Evolutionary conservation across 2,797 vertebrate species (phyloP).

Genomic region (Fratercula arctica): DNA sequence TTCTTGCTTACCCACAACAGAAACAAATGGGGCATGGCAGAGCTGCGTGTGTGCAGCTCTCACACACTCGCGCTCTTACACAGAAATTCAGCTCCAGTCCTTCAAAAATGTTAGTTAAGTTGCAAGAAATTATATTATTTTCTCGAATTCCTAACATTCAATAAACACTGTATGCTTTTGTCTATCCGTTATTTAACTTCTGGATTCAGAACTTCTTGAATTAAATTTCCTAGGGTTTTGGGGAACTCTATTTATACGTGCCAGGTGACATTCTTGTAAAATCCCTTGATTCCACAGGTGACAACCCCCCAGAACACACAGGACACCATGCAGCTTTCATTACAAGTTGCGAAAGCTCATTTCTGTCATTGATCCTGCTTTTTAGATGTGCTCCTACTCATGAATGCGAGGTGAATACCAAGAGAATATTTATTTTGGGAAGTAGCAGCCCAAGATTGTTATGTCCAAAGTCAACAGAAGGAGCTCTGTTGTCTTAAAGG

Average conservation of each 20-base stretch:
- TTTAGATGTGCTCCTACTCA: background rate
- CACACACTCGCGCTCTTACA: background rate
- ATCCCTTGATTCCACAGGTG: background rate
- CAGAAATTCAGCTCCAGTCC: background rate
- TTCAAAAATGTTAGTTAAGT: background rate
- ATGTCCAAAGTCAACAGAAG: background rate
- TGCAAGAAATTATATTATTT: background rate
- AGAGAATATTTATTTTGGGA: background rate
- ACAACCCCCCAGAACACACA: background rate
- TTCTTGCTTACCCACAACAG: constrained; percentile 43
- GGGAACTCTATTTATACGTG: background rate
- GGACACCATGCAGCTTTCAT: background rate
- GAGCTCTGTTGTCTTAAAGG: background rate
- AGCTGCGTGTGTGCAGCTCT: background rate
- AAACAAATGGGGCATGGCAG: constrained; percentile 54
- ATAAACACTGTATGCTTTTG: background rate
- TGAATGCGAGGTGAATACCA: background rate
- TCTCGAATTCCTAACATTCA: background rate
- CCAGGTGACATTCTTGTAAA: background rate
- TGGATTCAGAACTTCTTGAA: background rate
- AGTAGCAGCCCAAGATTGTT: background rate
- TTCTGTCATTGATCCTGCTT: background rate
- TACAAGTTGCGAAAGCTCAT: background rate
- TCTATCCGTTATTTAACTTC: background rate
- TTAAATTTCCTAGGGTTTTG: background rate